Evolutionary conservation across 2,113 vertebrate species (phyloP).

Genomic region (Amphiprion ocellaris): DNA sequence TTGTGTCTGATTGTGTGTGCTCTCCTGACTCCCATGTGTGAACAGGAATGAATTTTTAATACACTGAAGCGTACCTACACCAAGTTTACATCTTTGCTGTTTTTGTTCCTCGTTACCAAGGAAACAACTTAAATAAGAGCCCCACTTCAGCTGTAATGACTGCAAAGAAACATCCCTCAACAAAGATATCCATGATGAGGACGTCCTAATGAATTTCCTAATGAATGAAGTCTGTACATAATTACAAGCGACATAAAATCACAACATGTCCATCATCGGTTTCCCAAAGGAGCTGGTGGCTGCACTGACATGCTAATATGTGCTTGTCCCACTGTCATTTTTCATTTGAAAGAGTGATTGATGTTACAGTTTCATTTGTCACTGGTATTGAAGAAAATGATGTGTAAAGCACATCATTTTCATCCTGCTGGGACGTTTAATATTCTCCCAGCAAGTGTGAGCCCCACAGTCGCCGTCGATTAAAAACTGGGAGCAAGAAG

Average conservation of each 20-base stretch:
- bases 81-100: constrained; percentile 1
- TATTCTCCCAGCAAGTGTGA: not conserved
- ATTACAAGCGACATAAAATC: constrained; percentile 24
- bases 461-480: not conserved
- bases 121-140: constrained; percentile 15
- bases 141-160: not conserved
- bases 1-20: not conserved
- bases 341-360: constrained; percentile 8
- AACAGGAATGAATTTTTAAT: constrained; percentile 7
- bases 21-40: not conserved
- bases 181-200: not conserved
- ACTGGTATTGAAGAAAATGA: not conserved
- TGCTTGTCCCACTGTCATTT: not conserved
- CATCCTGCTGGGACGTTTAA: not conserved
- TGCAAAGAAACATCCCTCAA: constrained; percentile 2
- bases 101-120: not conserved
- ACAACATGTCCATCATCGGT: not conserved
- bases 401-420: not conserved
- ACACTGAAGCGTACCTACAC: not conserved
- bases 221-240: constrained; percentile 9
- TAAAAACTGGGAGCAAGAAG: not conserved
- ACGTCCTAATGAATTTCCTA: not conserved
- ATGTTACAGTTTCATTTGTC: constrained; percentile 4
- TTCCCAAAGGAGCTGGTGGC: not conserved
- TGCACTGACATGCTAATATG: constrained; percentile 2